phyloP scores from a whole-genome alignment of 2,888 invertebrate genomes.

The Heliothis peltigera region DNA sequence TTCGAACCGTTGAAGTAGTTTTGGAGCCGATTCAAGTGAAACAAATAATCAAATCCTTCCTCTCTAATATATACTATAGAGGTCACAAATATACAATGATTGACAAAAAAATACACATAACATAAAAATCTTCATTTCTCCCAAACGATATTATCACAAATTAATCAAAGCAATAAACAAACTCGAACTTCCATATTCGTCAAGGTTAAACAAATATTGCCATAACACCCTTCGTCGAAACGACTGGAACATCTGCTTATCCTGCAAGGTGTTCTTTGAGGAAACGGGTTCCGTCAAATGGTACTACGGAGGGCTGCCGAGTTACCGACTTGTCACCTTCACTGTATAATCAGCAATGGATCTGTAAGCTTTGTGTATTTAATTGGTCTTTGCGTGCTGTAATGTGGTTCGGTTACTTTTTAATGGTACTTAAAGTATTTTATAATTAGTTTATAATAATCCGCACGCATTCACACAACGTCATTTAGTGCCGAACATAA shows the following conservation, averaged over 20 bases:
- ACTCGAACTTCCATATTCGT: background rate
- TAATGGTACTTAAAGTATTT: too few relatives aligned
- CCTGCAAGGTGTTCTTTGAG: slow-evolving; percentile 43
- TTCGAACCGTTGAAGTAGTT: too few relatives aligned
- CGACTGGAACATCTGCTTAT: slow-evolving; percentile 44
- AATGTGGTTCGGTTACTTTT: background rate
- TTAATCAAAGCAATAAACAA: background rate
- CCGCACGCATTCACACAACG: too few relatives aligned
- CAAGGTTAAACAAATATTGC: slow-evolving; percentile 8
- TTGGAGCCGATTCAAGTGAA: too few relatives aligned
- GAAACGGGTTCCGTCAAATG: slow-evolving; percentile 50
- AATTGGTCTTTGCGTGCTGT: slow-evolving; percentile 3
- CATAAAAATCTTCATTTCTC: too few relatives aligned
- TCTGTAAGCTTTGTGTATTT: slow-evolving; percentile 6
- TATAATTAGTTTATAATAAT: too few relatives aligned
- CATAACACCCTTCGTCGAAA: background rate
- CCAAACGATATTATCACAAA: background rate
- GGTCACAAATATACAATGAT: too few relatives aligned
- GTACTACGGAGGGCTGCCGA: slow-evolving; percentile 11
- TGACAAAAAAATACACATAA: too few relatives aligned
- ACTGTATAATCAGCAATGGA: background rate
- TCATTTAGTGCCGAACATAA: too few relatives aligned
- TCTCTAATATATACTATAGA: too few relatives aligned
- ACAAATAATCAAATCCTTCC: too few relatives aligned
- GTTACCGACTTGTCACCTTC: slow-evolving; percentile 31